A percentile compares a stretch with the other conserved stretches of the same genome.
These are phyloP conservation scores for Helobdella robusta DNA, from an alignment of 2,888 invertebrate genomes.

Conservation along the genomic window DNA sequence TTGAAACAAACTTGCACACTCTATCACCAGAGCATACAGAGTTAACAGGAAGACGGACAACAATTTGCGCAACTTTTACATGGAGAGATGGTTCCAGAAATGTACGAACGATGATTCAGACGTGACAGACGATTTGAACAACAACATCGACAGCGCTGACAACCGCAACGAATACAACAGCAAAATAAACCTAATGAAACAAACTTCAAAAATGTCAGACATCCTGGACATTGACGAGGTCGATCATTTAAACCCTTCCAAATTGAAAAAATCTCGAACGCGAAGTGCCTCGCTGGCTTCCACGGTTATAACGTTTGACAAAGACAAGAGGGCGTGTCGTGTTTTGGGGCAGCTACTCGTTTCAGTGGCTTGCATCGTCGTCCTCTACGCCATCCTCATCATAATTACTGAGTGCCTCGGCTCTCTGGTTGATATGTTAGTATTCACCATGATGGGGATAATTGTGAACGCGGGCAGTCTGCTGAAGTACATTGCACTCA, in stretches of 20 bases:
- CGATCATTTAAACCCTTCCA: constrained; percentile 24
- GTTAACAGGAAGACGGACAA: constrained; percentile 23
- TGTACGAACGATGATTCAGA: neutral
- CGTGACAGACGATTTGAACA: neutral
- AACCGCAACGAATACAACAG: neutral
- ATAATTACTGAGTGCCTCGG: constrained; percentile 35
- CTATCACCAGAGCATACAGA: too few species aligned
- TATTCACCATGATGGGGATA: constrained; percentile 47
- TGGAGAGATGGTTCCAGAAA: constrained; percentile 2
- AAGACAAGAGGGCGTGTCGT: constrained; percentile 10
- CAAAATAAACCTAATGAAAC: constrained; percentile 11
- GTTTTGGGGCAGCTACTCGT: constrained; percentile 25
- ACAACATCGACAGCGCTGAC: constrained; percentile 2
- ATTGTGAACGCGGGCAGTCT: constrained; percentile 47
- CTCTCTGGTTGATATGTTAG: constrained; percentile 33
- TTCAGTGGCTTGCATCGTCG: constrained; percentile 30
- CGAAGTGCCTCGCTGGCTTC: constrained; percentile 25
- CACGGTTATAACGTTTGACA: constrained; percentile 19
- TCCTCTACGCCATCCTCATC: constrained; percentile 35
- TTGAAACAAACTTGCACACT: too few species aligned
- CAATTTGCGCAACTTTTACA: constrained; percentile 26
- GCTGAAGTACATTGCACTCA: constrained; percentile 45
- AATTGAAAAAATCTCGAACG: constrained; percentile 17
- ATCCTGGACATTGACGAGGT: constrained; percentile 27
- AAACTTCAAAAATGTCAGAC: constrained; percentile 20